Evolutionary conservation across 2,797 vertebrate genomes (phyloP), one percentile per base, ranked within the genome.

Genomic region (Propithecus deckenii): DNA sequence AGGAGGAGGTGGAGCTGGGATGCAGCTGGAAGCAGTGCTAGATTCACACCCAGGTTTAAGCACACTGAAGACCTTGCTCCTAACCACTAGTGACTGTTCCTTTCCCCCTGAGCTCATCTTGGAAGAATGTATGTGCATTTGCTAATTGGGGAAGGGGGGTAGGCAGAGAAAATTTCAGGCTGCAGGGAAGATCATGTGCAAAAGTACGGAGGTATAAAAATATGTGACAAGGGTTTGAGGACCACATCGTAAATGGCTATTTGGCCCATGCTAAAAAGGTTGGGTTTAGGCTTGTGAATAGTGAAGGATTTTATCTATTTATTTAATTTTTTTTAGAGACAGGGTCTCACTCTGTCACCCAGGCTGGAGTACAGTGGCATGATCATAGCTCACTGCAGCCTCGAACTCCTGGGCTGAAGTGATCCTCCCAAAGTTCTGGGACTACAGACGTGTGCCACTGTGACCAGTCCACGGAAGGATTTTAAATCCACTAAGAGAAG

Each of bases 161-260:
- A 83, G 48, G 22, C 41, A 93, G 43, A 55, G 57, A 72, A 71
- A 83, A 84, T 87, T 87, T 30, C 48, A 80, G 43, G 67, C 5
- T 88, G 25, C 76, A 22, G 17, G 18, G 3, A 35, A 94, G 50
- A 71, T 30, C 10, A 52, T 6, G 1, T 89, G 52, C 59, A 59
- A 43, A 59, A 57, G 11, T 48, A 65, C 38, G 52, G 67, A 79
- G 38, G 0, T 80, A 12, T 80, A 35, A 59, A 86, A 52, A 20
- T 74, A 46, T 1, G 10, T 30, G 14, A 57, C 57, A 79, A 38
- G 30, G 2, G 2, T 43, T 38, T 89, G 32, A 23, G 11, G 32
- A 50, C 6, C 32, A 63, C 3, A 43, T 52, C 32, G 61, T 67
- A 46, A 69, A 86, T 17, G 74, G 43, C 8, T 28, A 23, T 55